Conservation (phyloP, 2,888 invertebrate species). For the Drosophila melanosoma region DNA sequence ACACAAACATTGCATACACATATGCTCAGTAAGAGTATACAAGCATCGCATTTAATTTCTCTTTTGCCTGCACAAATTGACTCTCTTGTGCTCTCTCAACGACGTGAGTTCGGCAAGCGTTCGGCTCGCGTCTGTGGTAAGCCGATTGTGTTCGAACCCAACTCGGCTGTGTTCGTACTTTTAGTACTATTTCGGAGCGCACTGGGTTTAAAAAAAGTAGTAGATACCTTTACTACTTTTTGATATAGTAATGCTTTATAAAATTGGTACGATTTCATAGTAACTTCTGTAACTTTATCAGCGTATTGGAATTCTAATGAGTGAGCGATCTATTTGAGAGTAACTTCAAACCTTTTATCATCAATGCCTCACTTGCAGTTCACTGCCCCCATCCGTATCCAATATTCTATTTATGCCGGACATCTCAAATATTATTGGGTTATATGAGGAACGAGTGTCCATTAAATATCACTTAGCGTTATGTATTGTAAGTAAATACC, state of each 20-base stretch:
- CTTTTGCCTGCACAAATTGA: not conserved
- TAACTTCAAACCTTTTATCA: constrained; percentile 30
- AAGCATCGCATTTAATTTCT: not conserved
- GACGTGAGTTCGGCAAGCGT: constrained; percentile 21
- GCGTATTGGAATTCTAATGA: constrained; percentile 1
- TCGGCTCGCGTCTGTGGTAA: constrained; percentile 21
- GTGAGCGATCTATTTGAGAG: constrained; percentile 13
- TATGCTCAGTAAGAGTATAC: constrained; percentile 10
- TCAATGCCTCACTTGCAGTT: constrained; percentile 25
- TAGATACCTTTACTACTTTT: constrained; percentile 19
- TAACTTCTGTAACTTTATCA: constrained; percentile 41
- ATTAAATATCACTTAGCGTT: constrained; percentile 43
- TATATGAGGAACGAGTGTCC: constrained; percentile 39
- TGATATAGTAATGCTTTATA: not conserved
- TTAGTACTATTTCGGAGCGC: constrained; percentile 20
- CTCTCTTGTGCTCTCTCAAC: constrained; percentile 17
- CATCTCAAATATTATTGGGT: constrained; percentile 38
- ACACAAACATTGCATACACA: not conserved
- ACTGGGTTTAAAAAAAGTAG: constrained; percentile 30
- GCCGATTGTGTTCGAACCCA: constrained; percentile 9
- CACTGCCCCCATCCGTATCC: constrained; percentile 27
- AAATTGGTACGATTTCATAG: constrained; percentile 31
- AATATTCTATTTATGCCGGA: constrained; percentile 32
- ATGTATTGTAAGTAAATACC: constrained; percentile 39
- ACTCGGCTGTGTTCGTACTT: constrained; percentile 25